Evolutionary conservation across 2,888 invertebrate genomes (phyloP).

Genomic region (Nebria salina): DNA sequence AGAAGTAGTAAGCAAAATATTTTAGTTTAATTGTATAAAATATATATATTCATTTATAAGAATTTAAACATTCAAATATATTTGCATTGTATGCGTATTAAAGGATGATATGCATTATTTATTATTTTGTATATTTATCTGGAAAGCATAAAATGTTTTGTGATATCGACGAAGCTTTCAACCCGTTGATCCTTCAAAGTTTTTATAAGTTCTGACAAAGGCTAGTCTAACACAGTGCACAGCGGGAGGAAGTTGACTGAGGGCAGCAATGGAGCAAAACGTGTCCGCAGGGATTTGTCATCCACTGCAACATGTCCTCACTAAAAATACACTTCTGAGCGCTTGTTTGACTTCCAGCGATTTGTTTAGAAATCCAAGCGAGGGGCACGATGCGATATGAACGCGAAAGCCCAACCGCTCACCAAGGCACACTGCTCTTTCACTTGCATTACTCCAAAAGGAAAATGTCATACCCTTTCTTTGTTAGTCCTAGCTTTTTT

Average conservation of each 20-base stretch:
- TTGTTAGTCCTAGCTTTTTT: neutral
- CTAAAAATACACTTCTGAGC: slow-evolving; percentile 46
- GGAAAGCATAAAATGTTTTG: slow-evolving; percentile 20
- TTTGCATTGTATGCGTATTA: no score
- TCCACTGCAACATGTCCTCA: slow-evolving; percentile 36
- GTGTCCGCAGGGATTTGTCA: slow-evolving; percentile 45
- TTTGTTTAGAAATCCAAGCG: slow-evolving; percentile 40
- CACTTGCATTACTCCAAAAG: slow-evolving; percentile 7
- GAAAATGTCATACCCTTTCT: neutral
- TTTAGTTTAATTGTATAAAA: no score
- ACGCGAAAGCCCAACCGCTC: neutral
- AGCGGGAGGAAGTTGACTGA: neutral
- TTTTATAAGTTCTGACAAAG: neutral
- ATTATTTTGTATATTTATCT: no score
- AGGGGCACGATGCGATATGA: neutral
- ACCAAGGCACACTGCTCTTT: slow-evolving; percentile 15
- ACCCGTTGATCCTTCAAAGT: neutral
- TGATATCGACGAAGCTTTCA: slow-evolving; percentile 18
- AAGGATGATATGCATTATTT: no score
- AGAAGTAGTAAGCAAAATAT: no score
- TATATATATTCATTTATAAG: no score
- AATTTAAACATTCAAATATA: no score
- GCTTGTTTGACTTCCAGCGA: slow-evolving; percentile 44
- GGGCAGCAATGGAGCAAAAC: slow-evolving; percentile 32
- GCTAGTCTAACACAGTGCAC: neutral